Evolutionary conservation across 2,888 invertebrate genomes (phyloP).

Genomic region (Exocentrus adspersus): DNA sequence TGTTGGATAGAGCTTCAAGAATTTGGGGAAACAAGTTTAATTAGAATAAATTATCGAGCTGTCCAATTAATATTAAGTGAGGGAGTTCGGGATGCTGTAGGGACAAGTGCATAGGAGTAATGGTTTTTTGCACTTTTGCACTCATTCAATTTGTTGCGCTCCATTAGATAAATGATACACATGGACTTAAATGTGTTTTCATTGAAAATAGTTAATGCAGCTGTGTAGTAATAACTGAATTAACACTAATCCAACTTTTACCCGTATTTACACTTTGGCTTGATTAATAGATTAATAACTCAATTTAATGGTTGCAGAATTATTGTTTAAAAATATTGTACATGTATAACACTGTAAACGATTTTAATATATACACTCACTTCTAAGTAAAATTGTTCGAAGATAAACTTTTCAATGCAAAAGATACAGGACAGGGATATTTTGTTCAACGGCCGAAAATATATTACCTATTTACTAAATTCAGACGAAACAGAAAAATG

Average conservation of each 20-base stretch:
- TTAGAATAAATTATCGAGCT: constrained; percentile 51
- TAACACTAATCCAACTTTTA: too few relatives aligned
- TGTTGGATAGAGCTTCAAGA: constrained; percentile 35
- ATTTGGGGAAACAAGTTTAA: constrained; percentile 46
- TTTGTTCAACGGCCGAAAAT: background rate
- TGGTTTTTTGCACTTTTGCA: constrained; percentile 18
- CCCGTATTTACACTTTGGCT: too few relatives aligned
- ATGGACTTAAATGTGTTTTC: too few relatives aligned
- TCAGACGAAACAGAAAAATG: constrained; percentile 4
- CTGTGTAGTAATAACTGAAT: too few relatives aligned
- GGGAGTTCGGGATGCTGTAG: constrained; percentile 19
- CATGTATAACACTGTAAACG: too few relatives aligned
- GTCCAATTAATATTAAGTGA: constrained; percentile 50
- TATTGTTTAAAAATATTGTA: too few relatives aligned
- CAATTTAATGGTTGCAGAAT: too few relatives aligned
- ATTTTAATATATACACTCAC: too few relatives aligned
- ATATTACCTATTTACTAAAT: constrained; percentile 5
- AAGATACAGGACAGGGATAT: background rate
- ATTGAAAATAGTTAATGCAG: too few relatives aligned
- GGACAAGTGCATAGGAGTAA: constrained; percentile 13
- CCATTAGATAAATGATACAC: constrained; percentile 9
- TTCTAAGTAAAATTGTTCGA: too few relatives aligned
- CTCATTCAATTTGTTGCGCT: constrained; percentile 5
- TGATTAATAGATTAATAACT: too few relatives aligned
- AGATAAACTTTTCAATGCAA: background rate